Percentiles rank a stretch among this genome's conserved stretches.
phyloP scores from a whole-genome alignment of 2,888 invertebrate species.

The Thera britannica region DNA sequence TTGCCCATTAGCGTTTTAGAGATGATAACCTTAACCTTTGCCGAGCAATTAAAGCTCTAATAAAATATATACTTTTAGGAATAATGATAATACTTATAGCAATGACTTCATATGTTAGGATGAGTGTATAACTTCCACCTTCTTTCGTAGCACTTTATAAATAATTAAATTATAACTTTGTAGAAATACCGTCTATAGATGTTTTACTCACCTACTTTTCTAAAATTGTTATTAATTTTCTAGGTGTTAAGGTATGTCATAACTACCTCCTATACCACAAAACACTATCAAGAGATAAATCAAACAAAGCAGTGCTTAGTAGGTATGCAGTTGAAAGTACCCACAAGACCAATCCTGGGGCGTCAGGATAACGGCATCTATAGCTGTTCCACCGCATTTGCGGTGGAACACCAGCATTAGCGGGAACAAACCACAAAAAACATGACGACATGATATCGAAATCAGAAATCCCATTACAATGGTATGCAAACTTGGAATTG shows the following conservation, averaged over 20 bases:
- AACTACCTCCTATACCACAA: background rate
- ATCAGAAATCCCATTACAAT: conserved; percentile 38
- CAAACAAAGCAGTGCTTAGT: conserved; percentile 16
- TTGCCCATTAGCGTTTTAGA: conserved; percentile 26
- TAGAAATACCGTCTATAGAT: background rate
- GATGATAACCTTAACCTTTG: conserved; percentile 38
- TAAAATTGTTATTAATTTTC: background rate
- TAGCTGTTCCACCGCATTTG: conserved; percentile 47
- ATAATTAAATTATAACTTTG: background rate
- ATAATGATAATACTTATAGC: conserved; percentile 18
- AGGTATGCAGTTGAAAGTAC: conserved; percentile 36
- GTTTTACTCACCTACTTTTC: background rate
- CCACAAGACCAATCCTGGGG: conserved; percentile 41
- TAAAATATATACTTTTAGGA: conserved; percentile 22
- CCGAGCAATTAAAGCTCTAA: conserved; percentile 31
- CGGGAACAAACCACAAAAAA: conserved; percentile 36
- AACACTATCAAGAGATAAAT: conserved; percentile 18
- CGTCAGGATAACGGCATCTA: conserved; percentile 47
- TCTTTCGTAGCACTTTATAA: background rate
- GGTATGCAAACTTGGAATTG: conserved; percentile 25
- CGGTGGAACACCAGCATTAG: conserved; percentile 39
- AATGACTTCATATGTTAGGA: conserved; percentile 22
- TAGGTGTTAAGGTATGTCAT: background rate
- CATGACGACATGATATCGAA: conserved; percentile 36
- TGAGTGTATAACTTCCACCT: conserved; percentile 10